Conservation (phyloP, 2,797 vertebrate species). For the Huso huso region DNA sequence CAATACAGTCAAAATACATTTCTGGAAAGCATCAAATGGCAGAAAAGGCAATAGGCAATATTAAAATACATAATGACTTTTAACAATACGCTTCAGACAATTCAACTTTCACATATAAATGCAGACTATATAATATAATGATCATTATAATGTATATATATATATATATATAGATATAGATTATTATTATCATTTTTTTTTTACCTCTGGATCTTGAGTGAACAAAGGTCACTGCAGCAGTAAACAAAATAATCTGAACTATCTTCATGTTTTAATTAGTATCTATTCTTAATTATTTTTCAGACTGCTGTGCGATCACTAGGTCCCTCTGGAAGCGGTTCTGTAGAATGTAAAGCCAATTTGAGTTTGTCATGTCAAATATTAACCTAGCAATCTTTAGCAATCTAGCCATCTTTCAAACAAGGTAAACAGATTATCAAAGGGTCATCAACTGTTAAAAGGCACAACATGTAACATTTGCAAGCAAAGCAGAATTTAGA, state of each 20-base stretch:
- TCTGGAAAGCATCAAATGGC: too few relatives aligned
- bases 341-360: background rate
- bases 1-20: too few relatives aligned
- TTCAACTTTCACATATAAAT: background rate
- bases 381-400: too few relatives aligned
- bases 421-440: too few relatives aligned
- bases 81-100: background rate
- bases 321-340: background rate
- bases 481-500: too few relatives aligned
- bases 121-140: background rate
- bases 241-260: background rate
- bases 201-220: background rate
- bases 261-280: conserved; percentile 2
- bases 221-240: background rate
- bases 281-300: background rate
- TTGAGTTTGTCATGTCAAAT: conserved; percentile 6
- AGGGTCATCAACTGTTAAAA: too few relatives aligned
- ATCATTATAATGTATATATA: background rate
- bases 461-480: too few relatives aligned
- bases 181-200: background rate
- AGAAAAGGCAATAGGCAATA: conserved; percentile 22
- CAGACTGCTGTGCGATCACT: background rate
- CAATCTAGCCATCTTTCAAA: too few relatives aligned
- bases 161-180: background rate
- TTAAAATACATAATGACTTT: background rate